phyloP scores from a whole-genome alignment of 1,140 invertebrate species.

The Gryllus bimaculatus region DNA sequence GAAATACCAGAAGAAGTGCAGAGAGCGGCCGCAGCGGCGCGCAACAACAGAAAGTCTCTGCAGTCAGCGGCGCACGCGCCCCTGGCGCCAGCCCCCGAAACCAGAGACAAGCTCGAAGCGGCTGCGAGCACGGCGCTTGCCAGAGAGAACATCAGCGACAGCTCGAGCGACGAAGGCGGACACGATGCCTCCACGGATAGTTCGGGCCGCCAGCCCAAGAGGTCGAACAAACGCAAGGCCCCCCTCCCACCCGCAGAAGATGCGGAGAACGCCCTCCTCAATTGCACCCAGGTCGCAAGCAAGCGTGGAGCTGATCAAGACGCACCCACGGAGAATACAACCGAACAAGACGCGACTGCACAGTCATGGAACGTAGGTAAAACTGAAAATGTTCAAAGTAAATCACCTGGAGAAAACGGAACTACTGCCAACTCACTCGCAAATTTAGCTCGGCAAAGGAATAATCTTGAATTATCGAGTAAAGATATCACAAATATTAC shows the following conservation, averaged over 20 bases:
- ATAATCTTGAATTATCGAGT: neutral
- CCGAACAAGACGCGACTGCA: too few species aligned
- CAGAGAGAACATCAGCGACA: neutral
- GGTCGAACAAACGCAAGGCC: slow-evolving; percentile 55
- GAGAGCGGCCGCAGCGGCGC: slow-evolving; percentile 56
- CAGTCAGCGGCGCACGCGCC: slow-evolving; percentile 8
- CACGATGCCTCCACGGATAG: slow-evolving; percentile 24
- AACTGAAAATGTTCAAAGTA: neutral
- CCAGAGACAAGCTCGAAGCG: slow-evolving; percentile 19
- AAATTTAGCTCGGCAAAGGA: neutral
- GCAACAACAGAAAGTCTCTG: slow-evolving; percentile 42
- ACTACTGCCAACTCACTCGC: neutral
- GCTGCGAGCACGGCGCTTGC: slow-evolving; percentile 10
- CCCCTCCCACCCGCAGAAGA: slow-evolving; percentile 48
- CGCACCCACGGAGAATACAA: neutral
- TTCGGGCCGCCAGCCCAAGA: slow-evolving; percentile 33
- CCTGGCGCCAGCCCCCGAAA: slow-evolving; percentile 16
- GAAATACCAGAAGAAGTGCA: slow-evolving; percentile 57
- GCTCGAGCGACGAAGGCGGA: slow-evolving; percentile 27
- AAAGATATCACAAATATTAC: slow-evolving; percentile 17
- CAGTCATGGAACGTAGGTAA: neutral
- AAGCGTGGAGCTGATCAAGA: neutral
- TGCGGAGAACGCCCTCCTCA: slow-evolving; percentile 9
- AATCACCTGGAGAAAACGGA: neutral
- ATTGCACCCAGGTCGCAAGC: too few species aligned